Evolutionary conservation across 2,888 invertebrate genomes (phyloP), one percentile per base, ranked within the genome.

Genomic region (Unio delphinus): DNA sequence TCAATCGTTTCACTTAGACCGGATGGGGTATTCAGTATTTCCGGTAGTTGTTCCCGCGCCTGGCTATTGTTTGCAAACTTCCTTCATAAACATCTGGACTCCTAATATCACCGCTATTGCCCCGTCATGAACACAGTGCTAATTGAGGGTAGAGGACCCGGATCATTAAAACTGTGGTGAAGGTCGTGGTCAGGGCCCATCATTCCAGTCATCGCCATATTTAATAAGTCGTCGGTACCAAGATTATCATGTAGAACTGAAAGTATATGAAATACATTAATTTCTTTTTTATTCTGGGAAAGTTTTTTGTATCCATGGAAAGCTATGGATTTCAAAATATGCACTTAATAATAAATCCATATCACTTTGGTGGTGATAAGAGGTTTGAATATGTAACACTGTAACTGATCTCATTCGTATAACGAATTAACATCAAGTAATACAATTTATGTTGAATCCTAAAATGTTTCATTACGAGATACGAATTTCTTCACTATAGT

Each of bases 191-290:
- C 86, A 26, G 78, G 72, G 45, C 78, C 78, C 23, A 86, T 69
- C 83, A 86, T 83, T 57, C 84, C 81, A 18, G 80, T 80, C 67
- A 86, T 82, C 8, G 84, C 84, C 70, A 85, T 83, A 56, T 82
- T 80, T n/a, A 85, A 73, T 59, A 85, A 80, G 69, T 87, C 87
- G 34, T 86, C 86, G 3, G 77, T 70, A 57, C 81, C 80, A 18
- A 83, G 61, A 54, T 73, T 72, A 62, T 79, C 80, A 64, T 73
- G 70, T 55, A 78, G 80, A 55, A 77, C 80, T 80, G 70, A 23
- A 74, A 72, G 26, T 61, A 65, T 69, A 76, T 15, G 30, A 65
- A 57, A 63, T 7, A 64, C 30, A 65, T 18, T 55, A 17, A 8
- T 18, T 45, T 15, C n/a, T n/a, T 23, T 64, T 55, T 30, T 64